Evolutionary conservation across 2,888 invertebrate genomes (phyloP).

Genomic region (Allolobophora icterica): DNA sequence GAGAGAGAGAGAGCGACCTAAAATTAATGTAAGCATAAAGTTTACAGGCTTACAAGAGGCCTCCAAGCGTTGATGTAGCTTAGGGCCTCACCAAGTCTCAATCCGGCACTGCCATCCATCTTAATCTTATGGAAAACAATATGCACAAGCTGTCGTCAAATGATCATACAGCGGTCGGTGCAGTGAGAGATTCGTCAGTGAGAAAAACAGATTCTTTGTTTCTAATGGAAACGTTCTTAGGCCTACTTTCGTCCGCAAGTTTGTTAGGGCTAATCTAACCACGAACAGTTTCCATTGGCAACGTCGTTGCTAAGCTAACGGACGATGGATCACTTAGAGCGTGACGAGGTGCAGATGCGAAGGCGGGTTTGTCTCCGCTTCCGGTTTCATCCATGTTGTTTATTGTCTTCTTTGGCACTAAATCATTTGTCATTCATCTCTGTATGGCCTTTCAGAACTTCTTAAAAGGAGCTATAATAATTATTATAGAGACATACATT

Average conservation of each 20-base stretch:
- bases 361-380: background rate
- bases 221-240: background rate
- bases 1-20: too few species aligned
- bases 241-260: background rate
- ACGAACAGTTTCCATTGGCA: background rate
- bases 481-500: background rate
- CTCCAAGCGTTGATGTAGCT: too few species aligned
- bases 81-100: too few species aligned
- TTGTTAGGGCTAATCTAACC: background rate
- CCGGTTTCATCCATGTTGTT: background rate
- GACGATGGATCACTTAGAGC: background rate
- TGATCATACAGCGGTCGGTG: background rate
- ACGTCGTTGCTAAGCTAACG: slow-evolving; percentile 3
- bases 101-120: too few species aligned
- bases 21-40: too few species aligned
- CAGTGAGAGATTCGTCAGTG: background rate
- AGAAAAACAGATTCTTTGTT: background rate
- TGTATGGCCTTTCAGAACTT: background rate
- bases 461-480: background rate
- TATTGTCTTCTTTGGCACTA: background rate
- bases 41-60: too few species aligned
- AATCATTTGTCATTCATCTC: background rate
- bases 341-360: background rate
- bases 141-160: background rate
- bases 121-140: too few species aligned